These are phyloP conservation scores for Meliscaeva auricollis DNA, from an alignment of 2,888 invertebrate genomes.

Conservation along the genomic window DNA sequence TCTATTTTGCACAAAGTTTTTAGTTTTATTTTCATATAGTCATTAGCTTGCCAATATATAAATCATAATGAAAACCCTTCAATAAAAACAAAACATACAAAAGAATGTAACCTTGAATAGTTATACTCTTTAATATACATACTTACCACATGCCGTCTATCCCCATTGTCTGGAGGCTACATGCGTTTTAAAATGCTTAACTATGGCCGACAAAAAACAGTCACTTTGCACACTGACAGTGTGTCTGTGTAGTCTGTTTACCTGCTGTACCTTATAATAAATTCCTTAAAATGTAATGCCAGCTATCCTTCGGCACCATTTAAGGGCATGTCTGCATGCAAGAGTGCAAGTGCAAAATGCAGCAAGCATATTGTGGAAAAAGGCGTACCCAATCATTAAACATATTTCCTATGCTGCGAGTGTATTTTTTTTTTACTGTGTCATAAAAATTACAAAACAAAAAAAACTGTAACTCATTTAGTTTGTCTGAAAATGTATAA, in stretches of 20 bases:
- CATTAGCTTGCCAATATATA: conserved; percentile 5
- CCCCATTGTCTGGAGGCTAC: conserved; percentile 1
- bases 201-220: not conserved
- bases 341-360: not conserved
- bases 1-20: no score
- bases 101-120: conserved; percentile 1
- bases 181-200: conserved; percentile 7
- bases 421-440: not conserved
- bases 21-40: no score
- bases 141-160: not conserved
- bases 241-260: not conserved
- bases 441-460: conserved; percentile 13
- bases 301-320: conserved; percentile 66
- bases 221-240: not conserved
- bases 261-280: not conserved
- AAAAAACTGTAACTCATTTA: conserved; percentile 20
- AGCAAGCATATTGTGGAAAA: not conserved
- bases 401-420: conserved; percentile 3
- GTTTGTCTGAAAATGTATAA: not conserved
- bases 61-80: not conserved
- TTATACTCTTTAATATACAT: not conserved
- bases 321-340: conserved; percentile 59
- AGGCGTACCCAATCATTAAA: conserved; percentile 55
- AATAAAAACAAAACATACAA: not conserved
- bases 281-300: conserved; percentile 46